phyloP scores from a whole-genome alignment of 2,113 vertebrate genomes.

The Oxygymnocypris stewartii region DNA sequence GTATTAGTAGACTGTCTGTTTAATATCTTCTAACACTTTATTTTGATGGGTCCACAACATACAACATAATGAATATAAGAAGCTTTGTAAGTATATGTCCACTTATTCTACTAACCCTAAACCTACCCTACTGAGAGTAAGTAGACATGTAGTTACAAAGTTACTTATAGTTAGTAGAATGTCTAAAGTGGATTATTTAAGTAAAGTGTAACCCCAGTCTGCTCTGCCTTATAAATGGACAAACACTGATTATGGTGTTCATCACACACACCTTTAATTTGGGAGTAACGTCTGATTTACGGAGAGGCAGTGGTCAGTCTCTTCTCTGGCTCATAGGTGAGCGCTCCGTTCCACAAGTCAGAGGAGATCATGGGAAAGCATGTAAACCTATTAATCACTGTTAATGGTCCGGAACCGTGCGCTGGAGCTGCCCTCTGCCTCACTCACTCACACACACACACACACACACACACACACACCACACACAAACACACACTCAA shows the following conservation, averaged over 20 bases:
- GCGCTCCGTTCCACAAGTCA: conserved; percentile 74
- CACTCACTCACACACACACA: conserved; percentile 53
- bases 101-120: no score
- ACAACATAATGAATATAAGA: no score
- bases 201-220: no score
- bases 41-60: no score
- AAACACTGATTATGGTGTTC: not conserved
- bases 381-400: conserved; percentile 80
- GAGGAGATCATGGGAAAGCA: conserved; percentile 79
- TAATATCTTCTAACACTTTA: no score
- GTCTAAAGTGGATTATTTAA: no score
- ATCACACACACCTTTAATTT: not conserved
- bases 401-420: conserved; percentile 80
- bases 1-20: no score
- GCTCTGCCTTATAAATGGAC: not conserved
- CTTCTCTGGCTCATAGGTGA: conserved; percentile 74
- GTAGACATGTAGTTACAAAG: no score
- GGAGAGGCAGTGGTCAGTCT: conserved; percentile 44
- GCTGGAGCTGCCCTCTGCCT: conserved; percentile 67
- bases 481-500: no score
- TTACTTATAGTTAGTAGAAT: no score
- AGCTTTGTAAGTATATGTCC: no score
- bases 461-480: conserved; percentile 29
- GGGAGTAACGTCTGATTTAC: not conserved
- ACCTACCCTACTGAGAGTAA: no score